These are phyloP conservation scores for Sialia sialis DNA, from an alignment of 2,113 vertebrate species.

Conservation along the genomic window DNA sequence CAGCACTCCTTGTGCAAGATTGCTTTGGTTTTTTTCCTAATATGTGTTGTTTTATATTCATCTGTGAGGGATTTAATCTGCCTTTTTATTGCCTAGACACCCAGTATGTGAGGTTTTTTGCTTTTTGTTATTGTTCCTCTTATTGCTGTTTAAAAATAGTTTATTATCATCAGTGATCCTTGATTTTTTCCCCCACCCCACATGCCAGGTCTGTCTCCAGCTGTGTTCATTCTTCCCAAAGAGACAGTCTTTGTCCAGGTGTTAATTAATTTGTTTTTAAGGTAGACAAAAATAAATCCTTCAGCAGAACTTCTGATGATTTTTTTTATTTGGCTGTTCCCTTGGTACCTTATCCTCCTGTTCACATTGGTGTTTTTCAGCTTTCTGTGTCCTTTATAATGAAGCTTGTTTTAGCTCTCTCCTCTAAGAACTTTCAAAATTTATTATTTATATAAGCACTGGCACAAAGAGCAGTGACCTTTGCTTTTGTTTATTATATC, in stretches of 20 bases:
- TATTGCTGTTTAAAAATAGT: background rate
- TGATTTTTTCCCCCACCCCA: accelerated
- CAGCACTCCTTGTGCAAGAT: background rate
- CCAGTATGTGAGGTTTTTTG: background rate
- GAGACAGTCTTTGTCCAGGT: background rate
- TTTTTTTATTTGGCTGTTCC: background rate
- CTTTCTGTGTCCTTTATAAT: background rate
- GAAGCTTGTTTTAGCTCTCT: background rate
- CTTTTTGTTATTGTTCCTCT: background rate
- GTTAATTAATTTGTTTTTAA: background rate
- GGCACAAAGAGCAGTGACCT: background rate
- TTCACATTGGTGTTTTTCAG: background rate
- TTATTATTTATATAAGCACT: background rate
- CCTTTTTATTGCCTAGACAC: background rate
- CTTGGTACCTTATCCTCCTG: background rate
- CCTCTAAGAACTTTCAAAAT: background rate
- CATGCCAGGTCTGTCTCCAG: background rate
- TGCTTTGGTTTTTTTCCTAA: background rate
- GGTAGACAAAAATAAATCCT: background rate
- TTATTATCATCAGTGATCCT: background rate
- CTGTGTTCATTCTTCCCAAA: background rate
- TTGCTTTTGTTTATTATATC: background rate
- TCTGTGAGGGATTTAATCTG: background rate
- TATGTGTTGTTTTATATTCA: background rate
- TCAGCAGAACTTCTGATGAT: background rate